Evolutionary conservation across 2,888 invertebrate species (phyloP).

Genomic region (Platycnemis pennipes): DNA sequence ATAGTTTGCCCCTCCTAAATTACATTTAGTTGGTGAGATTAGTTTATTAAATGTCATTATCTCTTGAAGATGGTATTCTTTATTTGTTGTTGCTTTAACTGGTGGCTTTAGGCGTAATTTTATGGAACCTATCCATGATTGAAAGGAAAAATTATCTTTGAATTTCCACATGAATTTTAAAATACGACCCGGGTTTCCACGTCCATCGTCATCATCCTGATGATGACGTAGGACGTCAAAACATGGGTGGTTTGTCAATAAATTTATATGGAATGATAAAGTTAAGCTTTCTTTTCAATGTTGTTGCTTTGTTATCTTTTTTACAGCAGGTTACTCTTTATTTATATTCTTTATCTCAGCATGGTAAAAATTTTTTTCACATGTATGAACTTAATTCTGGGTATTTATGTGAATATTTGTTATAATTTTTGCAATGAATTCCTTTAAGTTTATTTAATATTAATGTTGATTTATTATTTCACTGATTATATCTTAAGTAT

Average conservation of each 20-base stretch:
- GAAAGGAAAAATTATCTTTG: too few relatives aligned
- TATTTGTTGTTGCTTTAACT: slow-evolving; percentile 81
- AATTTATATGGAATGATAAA: too few relatives aligned
- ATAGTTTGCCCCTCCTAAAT: slow-evolving; percentile 84
- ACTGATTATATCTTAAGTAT: slow-evolving; percentile 83
- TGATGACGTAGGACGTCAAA: too few relatives aligned
- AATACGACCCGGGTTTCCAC: too few relatives aligned
- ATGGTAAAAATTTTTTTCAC: slow-evolving; percentile 81
- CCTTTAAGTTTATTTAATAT: slow-evolving; percentile 84
- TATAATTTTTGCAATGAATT: slow-evolving; percentile 84
- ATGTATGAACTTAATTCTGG: slow-evolving; percentile 80
- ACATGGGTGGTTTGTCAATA: too few relatives aligned
- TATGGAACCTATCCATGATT: too few relatives aligned
- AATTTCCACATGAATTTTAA: too few relatives aligned
- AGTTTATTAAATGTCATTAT: slow-evolving; percentile 83
- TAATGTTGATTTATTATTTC: slow-evolving; percentile 80
- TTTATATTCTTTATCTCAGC: slow-evolving; percentile 84
- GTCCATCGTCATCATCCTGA: too few relatives aligned
- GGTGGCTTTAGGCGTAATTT: too few relatives aligned
- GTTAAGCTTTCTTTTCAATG: too few relatives aligned
- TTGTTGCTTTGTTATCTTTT: slow-evolving; percentile 85
- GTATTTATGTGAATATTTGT: slow-evolving; percentile 82
- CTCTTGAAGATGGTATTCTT: slow-evolving; percentile 80
- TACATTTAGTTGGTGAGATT: slow-evolving; percentile 86
- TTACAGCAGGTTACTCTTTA: slow-evolving; percentile 84